Percentiles rank a stretch among this genome's conserved stretches.
These are phyloP conservation scores for Leptura quadrifasciata DNA, from an alignment of 2,888 invertebrate species.

Conservation along the genomic window DNA sequence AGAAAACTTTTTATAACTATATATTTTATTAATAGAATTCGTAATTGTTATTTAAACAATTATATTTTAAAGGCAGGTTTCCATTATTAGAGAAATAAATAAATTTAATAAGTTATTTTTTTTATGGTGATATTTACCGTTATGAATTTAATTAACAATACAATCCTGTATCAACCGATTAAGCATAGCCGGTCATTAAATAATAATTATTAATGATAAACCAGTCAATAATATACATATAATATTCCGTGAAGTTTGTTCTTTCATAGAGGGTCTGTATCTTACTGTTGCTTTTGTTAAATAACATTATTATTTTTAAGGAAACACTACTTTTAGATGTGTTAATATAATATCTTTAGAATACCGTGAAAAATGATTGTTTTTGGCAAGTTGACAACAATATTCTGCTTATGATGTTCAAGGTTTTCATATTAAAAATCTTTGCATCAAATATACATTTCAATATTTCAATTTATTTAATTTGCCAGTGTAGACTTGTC, in stretches of 20 bases:
- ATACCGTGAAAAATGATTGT: neutral
- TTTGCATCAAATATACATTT: neutral
- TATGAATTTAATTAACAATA: slow-evolving; percentile 30
- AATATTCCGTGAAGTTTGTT: neutral
- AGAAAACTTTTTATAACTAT: slow-evolving; percentile 16
- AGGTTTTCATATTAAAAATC: neutral
- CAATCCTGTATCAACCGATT: slow-evolving; percentile 19
- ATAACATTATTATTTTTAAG: no score
- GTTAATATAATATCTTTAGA: no score
- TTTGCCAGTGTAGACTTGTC: no score
- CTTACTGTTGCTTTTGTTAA: no score
- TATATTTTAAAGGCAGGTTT: slow-evolving; percentile 6
- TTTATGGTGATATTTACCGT: slow-evolving; percentile 31
- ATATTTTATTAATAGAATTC: slow-evolving; percentile 13
- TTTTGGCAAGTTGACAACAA: neutral
- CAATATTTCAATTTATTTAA: neutral
- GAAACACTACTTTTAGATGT: no score
- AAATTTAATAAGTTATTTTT: slow-evolving; percentile 30
- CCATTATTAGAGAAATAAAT: slow-evolving; percentile 21
- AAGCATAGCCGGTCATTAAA: neutral
- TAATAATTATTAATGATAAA: slow-evolving; percentile 31
- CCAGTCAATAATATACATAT: slow-evolving; percentile 10
- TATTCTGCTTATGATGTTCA: neutral
- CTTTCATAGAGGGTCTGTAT: neutral
- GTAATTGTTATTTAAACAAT: slow-evolving; percentile 7